Percentiles rank a stretch among this genome's conserved stretches.
phyloP scores from a whole-genome alignment of 2,113 vertebrate genomes.

The Sylvia atricapilla region DNA sequence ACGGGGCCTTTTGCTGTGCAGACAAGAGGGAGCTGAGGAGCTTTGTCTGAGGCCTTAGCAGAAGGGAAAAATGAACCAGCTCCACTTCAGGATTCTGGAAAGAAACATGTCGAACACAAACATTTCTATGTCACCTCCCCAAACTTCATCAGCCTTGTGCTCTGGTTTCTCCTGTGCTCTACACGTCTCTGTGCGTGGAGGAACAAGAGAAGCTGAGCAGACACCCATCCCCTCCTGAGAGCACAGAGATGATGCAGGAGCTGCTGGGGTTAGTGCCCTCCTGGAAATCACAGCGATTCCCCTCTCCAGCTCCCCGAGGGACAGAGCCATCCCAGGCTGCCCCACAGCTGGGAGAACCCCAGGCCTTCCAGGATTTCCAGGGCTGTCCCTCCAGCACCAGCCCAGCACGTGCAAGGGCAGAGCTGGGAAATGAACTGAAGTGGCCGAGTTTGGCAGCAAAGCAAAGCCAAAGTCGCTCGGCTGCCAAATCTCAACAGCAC shows the following conservation, averaged over 20 bases:
- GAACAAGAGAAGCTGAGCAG: neutral
- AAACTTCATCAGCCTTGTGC: accelerated
- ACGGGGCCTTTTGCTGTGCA: neutral
- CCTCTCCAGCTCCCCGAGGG: neutral
- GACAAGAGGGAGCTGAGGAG: neutral
- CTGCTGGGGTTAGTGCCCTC: neutral
- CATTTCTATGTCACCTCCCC: neutral
- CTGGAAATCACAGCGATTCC: neutral
- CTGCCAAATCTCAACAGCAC: slow-evolving; percentile 44
- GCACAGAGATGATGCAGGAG: neutral
- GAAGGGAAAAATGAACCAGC: neutral
- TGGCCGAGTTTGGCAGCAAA: slow-evolving; percentile 21
- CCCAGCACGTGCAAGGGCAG: neutral
- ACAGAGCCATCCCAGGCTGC: neutral
- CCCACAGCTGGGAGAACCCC: neutral
- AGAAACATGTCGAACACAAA: neutral
- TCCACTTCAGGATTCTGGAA: neutral
- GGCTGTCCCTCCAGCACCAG: neutral
- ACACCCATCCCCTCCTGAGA: neutral
- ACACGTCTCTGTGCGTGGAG: neutral
- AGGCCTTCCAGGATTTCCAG: neutral
- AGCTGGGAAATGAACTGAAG: neutral
- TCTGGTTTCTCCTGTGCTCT: neutral
- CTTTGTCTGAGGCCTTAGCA: neutral
- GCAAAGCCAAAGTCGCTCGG: neutral